Conservation (phyloP, 2,113 vertebrate genomes). For the Oncorhynchus gorbuscha region DNA sequence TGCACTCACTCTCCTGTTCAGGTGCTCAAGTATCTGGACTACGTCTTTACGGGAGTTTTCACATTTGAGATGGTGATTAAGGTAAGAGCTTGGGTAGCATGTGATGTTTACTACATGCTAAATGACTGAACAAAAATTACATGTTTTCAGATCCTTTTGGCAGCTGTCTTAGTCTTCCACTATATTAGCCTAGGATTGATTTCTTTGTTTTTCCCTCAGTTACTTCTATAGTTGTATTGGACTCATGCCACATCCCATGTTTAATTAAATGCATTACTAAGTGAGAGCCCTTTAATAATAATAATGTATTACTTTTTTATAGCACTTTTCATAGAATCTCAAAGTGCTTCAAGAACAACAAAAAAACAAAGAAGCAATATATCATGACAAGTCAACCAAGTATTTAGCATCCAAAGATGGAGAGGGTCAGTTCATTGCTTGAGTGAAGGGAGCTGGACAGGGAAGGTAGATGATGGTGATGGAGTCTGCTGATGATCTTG, state of each 20-base stretch:
- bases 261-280: not conserved
- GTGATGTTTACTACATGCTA: not conserved
- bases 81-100: constrained; percentile 70
- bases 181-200: not conserved
- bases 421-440: no score
- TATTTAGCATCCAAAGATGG: no score
- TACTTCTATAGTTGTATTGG: not conserved
- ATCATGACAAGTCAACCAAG: no score
- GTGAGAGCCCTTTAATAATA: not conserved
- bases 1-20: constrained; percentile 47
- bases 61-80: constrained; percentile 99
- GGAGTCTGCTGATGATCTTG: no score
- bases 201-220: constrained; percentile 1
- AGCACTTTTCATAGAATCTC: no score
- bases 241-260: not conserved
- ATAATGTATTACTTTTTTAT: not conserved
- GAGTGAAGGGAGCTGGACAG: no score
- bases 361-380: no score
- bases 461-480: no score
- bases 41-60: constrained; percentile 96
- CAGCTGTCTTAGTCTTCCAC: not conserved
- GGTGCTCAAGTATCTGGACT: constrained; percentile 97
- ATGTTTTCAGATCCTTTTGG: not conserved
- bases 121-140: not conserved
- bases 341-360: no score